These are phyloP conservation scores for Spodoptera litura DNA, from an alignment of 1,140 invertebrate genomes.

Conservation along the genomic window DNA sequence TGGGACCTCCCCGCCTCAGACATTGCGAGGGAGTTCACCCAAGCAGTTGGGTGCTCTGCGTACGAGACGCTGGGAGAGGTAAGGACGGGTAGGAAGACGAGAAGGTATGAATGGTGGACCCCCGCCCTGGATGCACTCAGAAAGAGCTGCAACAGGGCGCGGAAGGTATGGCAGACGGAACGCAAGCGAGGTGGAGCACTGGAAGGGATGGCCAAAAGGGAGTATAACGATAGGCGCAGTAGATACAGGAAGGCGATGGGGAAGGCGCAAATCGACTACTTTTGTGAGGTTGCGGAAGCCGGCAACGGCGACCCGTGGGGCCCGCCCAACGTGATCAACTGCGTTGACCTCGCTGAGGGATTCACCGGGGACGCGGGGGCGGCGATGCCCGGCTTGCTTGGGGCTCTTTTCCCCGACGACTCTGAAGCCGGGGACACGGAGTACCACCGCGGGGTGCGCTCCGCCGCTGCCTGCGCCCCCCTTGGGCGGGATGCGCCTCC, in stretches of 20 bases:
- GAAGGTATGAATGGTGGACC: slow-evolving; percentile 60
- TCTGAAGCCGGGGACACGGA: slow-evolving; percentile 17
- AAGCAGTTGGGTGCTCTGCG: slow-evolving; percentile 39
- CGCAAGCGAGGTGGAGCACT: slow-evolving; percentile 24
- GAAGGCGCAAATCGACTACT: slow-evolving; percentile 37
- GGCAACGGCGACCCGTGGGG: slow-evolving; percentile 5
- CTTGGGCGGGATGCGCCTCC: slow-evolving; percentile 20
- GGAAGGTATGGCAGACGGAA: slow-evolving; percentile 53
- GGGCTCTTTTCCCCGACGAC: background rate
- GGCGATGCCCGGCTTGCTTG: slow-evolving; percentile 44
- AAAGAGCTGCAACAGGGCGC: background rate
- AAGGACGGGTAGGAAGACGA: background rate
- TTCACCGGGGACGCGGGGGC: background rate
- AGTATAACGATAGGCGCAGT: slow-evolving; percentile 14
- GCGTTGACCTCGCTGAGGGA: background rate
- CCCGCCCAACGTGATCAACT: slow-evolving; percentile 16
- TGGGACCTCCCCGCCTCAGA: background rate
- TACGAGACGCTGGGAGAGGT: slow-evolving; percentile 11
- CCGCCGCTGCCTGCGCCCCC: slow-evolving; percentile 33
- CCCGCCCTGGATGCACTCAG: slow-evolving; percentile 49
- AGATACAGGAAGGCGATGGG: slow-evolving; percentile 52
- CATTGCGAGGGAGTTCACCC: slow-evolving; percentile 36
- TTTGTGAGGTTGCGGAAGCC: background rate
- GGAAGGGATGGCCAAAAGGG: slow-evolving; percentile 25
- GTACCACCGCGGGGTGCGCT: slow-evolving; percentile 45